Evolutionary conservation across 2,113 vertebrate species (phyloP), one percentile per base, ranked within the genome.

Genomic region (Dicentrarchus labrax): DNA sequence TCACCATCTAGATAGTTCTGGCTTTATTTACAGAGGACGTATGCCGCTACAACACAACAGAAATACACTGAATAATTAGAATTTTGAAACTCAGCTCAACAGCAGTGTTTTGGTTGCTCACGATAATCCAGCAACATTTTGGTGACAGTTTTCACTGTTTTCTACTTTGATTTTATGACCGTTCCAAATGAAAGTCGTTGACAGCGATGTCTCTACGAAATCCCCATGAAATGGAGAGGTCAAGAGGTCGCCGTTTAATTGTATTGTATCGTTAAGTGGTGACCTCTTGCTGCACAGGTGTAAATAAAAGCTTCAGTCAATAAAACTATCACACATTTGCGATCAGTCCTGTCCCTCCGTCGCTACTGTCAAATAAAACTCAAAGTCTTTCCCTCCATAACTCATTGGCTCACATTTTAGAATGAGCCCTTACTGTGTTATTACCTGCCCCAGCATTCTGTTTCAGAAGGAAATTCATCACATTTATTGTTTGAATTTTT

Each of bases 221-320:
- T 78, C 43, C 64, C 59, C 60, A 36, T 79, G 53, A 80, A 74
- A 60, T 0, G 5, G 15, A 60, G 73, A 72, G 61, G 53, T 67
- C 47, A 11, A 4, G 30, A 62, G 61, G 61, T 79, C n/a, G 4
- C 57, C n/a, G 19, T 74, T 67, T 72, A 76, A 76, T 30, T 76
- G 66, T 64, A 21, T 54, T 43, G 62, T 72, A 30, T 30, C 30
- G 30, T 30, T 62, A 78, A 56, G 66, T 57, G 54, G 60, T 48
- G 79, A 69, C 61, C 41, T 67, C 48, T 22, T 59, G 47, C 36
- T 76, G 39, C 38, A 41, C 4, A 4, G 0, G 53, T 67, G 43
- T 64, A 68, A 74, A 78, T 72, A 43, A 67, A 74, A 82, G 41
- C 39, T 39, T 67, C 17, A 41, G 57, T 53, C 68, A 65, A 15